Conservation (phyloP, 2,797 vertebrate genomes). For the Antrozous pallidus region DNA sequence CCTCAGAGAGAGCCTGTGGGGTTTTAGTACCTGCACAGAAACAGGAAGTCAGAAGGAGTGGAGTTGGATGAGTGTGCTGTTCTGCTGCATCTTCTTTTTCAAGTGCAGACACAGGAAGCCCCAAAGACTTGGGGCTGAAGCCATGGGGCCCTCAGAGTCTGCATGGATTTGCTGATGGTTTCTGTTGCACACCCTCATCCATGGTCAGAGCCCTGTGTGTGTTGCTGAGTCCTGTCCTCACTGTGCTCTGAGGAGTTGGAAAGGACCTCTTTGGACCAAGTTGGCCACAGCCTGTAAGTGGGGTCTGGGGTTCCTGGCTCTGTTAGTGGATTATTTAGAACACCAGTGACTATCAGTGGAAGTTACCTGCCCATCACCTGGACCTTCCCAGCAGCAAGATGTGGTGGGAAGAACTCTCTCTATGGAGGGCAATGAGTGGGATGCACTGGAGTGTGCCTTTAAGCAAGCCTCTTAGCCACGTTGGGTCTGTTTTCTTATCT, state of each 20-base stretch:
- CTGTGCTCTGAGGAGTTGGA: fast-evolving
- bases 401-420: background rate
- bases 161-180: background rate
- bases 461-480: background rate
- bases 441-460: background rate
- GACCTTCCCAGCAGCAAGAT: background rate
- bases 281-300: background rate
- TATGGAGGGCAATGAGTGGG: background rate
- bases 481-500: background rate
- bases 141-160: background rate
- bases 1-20: background rate
- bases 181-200: too few relatives aligned
- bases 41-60: background rate
- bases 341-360: background rate
- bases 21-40: constrained; percentile 4
- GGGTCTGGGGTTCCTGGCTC: background rate
- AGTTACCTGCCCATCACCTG: background rate
- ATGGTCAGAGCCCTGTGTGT: background rate
- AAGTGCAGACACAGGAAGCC: background rate
- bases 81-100: background rate
- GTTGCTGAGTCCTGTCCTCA: background rate
- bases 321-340: background rate
- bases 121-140: background rate
- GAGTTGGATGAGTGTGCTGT: background rate
- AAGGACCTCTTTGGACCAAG: background rate